Conservation (phyloP, 2,888 invertebrate species). For the Megamerina dolium region DNA sequence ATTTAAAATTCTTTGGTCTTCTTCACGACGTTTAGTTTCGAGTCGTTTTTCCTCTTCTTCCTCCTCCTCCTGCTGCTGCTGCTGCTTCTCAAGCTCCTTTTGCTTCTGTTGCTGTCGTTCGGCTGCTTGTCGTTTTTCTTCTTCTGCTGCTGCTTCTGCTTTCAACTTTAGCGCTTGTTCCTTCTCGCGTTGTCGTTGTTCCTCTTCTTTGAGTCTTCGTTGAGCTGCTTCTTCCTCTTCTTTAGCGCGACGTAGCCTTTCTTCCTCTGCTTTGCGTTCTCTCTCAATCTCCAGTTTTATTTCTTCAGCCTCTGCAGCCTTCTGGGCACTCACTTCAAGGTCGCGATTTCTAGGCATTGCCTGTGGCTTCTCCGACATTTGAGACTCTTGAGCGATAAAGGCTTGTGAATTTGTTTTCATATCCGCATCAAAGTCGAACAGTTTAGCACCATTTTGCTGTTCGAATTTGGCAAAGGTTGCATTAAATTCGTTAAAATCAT, state of each 20-base stretch:
- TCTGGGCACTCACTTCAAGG: not conserved
- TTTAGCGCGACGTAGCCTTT: conserved; percentile 4
- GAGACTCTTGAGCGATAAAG: conserved; percentile 20
- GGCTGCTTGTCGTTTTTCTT: conserved; percentile 5
- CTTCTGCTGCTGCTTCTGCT: conserved; percentile 6
- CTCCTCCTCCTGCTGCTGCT: conserved; percentile 30
- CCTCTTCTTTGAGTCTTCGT: conserved; percentile 4
- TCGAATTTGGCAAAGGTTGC: conserved; percentile 39
- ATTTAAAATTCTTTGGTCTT: conserved; percentile 35
- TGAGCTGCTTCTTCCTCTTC: conserved; percentile 8
- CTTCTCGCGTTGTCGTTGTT: conserved; percentile 4
- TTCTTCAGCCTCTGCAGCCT: conserved; percentile 2
- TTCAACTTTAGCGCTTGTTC: not conserved
- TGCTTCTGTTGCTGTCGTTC: conserved; percentile 17
- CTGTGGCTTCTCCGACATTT: conserved; percentile 11
- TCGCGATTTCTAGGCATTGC: conserved; percentile 25
- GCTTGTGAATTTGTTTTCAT: conserved; percentile 13
- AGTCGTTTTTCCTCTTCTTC: conserved; percentile 31
- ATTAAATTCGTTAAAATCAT: conserved; percentile 37
- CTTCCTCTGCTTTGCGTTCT: conserved; percentile 1
- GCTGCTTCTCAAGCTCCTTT: conserved; percentile 30
- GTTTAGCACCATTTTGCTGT: conserved; percentile 33
- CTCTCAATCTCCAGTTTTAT: conserved; percentile 6
- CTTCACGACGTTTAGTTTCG: conserved; percentile 36
- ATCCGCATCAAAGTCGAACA: conserved; percentile 28